Conservation (phyloP, 2,113 vertebrate species). For the Nesoenas mayeri region DNA sequence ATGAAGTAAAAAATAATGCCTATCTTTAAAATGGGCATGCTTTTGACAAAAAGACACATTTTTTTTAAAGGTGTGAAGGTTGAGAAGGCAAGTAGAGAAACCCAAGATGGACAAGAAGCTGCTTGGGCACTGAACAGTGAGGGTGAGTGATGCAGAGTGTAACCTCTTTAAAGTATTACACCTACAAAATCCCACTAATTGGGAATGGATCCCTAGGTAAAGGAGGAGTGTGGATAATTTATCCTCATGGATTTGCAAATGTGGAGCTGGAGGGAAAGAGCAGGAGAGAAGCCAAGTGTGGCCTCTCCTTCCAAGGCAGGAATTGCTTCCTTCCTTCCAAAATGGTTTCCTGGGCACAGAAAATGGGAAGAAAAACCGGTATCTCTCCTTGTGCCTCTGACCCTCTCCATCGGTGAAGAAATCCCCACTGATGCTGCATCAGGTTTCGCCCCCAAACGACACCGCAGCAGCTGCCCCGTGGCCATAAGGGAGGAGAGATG, state of each 20-base stretch:
- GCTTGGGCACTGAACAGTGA: not conserved
- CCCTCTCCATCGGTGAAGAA: not conserved
- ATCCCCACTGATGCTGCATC: not conserved
- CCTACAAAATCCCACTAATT: not conserved
- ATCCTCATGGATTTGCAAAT: not conserved
- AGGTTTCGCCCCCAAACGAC: not conserved
- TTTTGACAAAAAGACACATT: not conserved
- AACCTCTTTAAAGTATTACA: not conserved
- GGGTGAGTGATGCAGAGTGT: not conserved
- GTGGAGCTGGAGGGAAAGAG: not conserved
- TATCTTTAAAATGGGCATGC: rapidly evolving
- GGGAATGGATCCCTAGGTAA: not conserved
- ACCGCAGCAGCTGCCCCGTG: rapidly evolving
- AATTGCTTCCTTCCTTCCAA: not conserved
- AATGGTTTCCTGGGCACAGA: not conserved
- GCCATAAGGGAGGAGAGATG: rapidly evolving
- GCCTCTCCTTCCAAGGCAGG: not conserved
- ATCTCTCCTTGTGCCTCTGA: not conserved
- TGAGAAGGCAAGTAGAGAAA: not conserved
- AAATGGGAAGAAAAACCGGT: not conserved
- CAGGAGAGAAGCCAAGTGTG: not conserved
- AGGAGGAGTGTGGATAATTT: not conserved
- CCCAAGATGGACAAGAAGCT: rapidly evolving
- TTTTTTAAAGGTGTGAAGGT: not conserved
- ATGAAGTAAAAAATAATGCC: rapidly evolving